phyloP scores from a whole-genome alignment of 2,888 invertebrate genomes.

The Sarcophaga subvicina region DNA sequence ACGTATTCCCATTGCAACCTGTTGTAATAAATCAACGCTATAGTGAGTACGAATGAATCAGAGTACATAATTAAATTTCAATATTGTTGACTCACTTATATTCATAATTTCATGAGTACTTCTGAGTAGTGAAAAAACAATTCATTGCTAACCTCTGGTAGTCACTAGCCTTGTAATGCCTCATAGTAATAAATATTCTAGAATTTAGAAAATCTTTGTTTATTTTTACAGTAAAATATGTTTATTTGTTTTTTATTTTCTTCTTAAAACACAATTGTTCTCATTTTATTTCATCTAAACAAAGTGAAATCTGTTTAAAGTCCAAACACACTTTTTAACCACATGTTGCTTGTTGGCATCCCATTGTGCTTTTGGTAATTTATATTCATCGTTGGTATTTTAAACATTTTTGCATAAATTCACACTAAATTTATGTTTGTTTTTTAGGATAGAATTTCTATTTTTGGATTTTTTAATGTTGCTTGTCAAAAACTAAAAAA shows the following conservation, averaged over 20 bases:
- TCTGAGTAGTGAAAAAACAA: no score
- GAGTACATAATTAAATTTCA: no score
- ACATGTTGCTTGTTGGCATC: not conserved
- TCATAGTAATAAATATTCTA: no score
- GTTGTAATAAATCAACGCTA: no score
- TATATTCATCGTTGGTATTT: conserved; percentile 32
- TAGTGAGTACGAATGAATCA: no score
- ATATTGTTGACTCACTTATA: no score
- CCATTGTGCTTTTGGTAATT: conserved; percentile 49
- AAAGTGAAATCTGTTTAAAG: not conserved
- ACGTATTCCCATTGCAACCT: no score
- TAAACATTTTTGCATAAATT: conserved; percentile 34
- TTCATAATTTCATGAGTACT: no score
- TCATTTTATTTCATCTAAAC: not conserved
- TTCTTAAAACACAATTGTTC: not conserved
- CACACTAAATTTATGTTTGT: conserved; percentile 21
- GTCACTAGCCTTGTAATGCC: no score
- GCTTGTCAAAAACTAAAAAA: conserved; percentile 29
- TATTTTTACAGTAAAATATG: not conserved
- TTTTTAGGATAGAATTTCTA: conserved; percentile 38
- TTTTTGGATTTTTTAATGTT: conserved; percentile 36
- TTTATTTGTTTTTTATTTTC: not conserved
- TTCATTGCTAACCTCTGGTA: no score
- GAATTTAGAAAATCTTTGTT: no score
- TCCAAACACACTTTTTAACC: conserved; percentile 1